Conservation (phyloP, 2,113 vertebrate genomes). For the Tenrec ecaudatus region DNA sequence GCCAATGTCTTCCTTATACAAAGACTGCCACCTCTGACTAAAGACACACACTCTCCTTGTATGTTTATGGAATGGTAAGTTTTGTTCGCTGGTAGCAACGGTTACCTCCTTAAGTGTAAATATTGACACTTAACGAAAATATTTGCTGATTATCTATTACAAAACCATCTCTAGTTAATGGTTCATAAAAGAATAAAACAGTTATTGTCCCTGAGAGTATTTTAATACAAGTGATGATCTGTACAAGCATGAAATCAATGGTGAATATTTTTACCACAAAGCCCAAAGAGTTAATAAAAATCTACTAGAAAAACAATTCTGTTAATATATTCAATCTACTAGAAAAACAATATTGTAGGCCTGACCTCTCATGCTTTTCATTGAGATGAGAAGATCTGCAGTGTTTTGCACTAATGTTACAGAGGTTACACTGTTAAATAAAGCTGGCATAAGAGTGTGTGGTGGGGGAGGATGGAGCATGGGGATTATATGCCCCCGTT, state of each 20-base stretch:
- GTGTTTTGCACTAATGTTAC: background rate
- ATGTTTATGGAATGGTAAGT: background rate
- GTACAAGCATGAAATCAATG: background rate
- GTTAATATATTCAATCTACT: background rate
- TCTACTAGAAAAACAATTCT: slow-evolving; percentile 38
- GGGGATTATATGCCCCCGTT: background rate
- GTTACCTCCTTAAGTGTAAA: background rate
- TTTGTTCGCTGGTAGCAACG: background rate
- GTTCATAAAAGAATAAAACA: background rate
- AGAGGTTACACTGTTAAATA: background rate
- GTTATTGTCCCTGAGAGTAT: background rate
- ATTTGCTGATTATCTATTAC: slow-evolving; percentile 22
- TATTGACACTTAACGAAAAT: slow-evolving; percentile 28
- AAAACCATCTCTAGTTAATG: background rate
- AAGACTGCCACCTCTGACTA: background rate
- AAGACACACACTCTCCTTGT: background rate
- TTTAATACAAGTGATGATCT: background rate
- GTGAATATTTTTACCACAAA: background rate
- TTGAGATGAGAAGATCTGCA: slow-evolving; percentile 37
- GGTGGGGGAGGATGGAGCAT: too few species aligned
- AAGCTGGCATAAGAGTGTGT: background rate
- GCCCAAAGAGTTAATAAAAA: background rate
- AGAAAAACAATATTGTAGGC: slow-evolving; percentile 24
- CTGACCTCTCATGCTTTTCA: background rate
- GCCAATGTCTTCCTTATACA: background rate